Base-by-base conservation (phyloP, 2,113 vertebrate species). In the Phoxinus phoxinus region DNA sequence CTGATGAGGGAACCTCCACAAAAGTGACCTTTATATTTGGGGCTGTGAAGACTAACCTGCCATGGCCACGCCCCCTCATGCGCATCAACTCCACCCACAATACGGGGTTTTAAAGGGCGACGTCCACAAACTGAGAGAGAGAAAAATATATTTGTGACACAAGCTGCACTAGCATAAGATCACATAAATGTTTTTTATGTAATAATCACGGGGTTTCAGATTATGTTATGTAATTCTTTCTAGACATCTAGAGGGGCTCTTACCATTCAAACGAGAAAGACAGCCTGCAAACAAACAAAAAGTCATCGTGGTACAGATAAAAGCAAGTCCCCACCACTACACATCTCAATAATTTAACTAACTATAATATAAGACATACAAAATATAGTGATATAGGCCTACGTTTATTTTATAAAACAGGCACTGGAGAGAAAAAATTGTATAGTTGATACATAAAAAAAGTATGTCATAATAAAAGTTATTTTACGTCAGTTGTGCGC, bases 1-100 rank as follows among this genome's bases (percentile, higher is more conserved):
- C 71, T 87, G 21, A 87, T 84, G 25, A 87, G 74, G 27, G 86
- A 73, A 79, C 86, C 86, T 17, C 86, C 86, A 3, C 86, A 87
- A 46, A 87, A 87, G 74, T 87, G 86, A 2, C 37, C 27, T 0
- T 8, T 3, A 17, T 19, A 30, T 3, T 8, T 6, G 12, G 56
- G 21, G 56, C 67, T 79, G 1, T 84, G 76, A 56, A 87, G 41
- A 75, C 86, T 87, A 0, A 80, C 82, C 81, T 72, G 75, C 86
- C 86, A 87, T 44, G 86, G 82, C 82, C 86, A 87, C 0, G 81
- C 63, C 65, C 81, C 75, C 37, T 53, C 4, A 10, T 9, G 3
- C 4, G 75, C 53, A 41, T 72, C 35, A 11, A 3, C 21, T 27
- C 81, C 86, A 9, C 81, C 86, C 51, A 87, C 86, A 41, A 87